Evolutionary conservation across 1,140 invertebrate species (phyloP), one percentile per base, ranked within the genome.

Genomic region (Penaeus indicus): DNA sequence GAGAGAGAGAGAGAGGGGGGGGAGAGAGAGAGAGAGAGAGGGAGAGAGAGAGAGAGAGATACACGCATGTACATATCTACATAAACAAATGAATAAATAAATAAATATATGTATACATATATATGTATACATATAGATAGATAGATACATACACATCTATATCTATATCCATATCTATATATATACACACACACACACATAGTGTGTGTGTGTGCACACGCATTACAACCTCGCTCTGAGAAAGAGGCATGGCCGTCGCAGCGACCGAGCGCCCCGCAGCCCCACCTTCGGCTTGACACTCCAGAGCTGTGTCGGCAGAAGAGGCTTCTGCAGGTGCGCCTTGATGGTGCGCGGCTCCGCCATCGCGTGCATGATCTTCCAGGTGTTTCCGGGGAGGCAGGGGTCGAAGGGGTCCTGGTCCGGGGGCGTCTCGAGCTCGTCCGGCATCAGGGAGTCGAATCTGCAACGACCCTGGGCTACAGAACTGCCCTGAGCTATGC

Each of bases 261-360:
- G 21, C n/a, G 32, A 0, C 77, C 4, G 77, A 19, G 11, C 22
- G 10, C 21, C 4, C 77, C 27, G 21, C 21, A 2, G n/a, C 77
- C 16, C 67, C 13, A 90, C 89, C 89, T 86, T 90, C 22, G 89
- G 79, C 60, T 90, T 90, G 47, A 77, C 64, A 7, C 63, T 63
- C 89, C 89, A 90, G 25, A 90, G 18, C 60, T 83, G 22, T 25
- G 75, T 67, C 4, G 91, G 91, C 22, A 91, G 79, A 47, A 91
- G 69, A 21, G 62, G 72, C 77, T 84, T 60, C 38, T 72, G 84
- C 62, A 91, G 85, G 75, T 91, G 91, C 27, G 69, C 84, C 85
- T 91, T 91, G 72, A 91, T 91, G 86, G 77, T 67, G 32, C 91
- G 60, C 16, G 90, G 91, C 47, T 81, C 64, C 7, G 86, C 27